Evolutionary conservation across 2,888 invertebrate species (phyloP), one percentile per base, ranked within the genome.

Genomic region (Lucinisca nassula): DNA sequence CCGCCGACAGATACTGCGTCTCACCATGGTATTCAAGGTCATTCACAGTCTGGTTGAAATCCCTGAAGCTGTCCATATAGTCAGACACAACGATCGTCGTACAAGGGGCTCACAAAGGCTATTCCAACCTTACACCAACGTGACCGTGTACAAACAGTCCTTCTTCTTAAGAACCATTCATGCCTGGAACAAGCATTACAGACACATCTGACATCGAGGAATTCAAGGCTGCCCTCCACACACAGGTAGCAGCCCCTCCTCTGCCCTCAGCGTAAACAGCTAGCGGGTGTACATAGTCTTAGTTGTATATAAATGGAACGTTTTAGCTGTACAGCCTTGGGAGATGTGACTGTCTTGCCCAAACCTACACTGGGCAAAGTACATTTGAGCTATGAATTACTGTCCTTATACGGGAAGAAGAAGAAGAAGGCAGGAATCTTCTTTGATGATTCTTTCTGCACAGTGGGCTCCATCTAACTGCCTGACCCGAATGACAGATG

Each of bases 1-100:
- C n/a, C n/a, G n/a, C n/a, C 83, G 74, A 0, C 58, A 37, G 27
- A 24, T 73, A 1, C 10, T 17, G n/a, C 24, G 83, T 8, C 40
- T 83, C 14, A 45, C 74, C 51, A 73, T 83, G 78, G 73, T 83
- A 0, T 83, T 73, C 79, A 83, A 78, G 49, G 75, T 81, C 8
- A 30, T 4, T 10, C 58, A 58, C 21, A 61, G 35, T 32, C 32
- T 78, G 38, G 78, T 78, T 2, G 58, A 38, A 0, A 77, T 70
- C 73, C 51, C n/a, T 12, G 38, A 40, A 2, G 14, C 38, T 27
- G 70, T n/a, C 21, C 6, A 37, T 3, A 27, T 49, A 27, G 10
- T 76, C 49, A 12, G 49, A 27, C 17, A 14, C 45, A 70, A 38
- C 45, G 67, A 67, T 32, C 10, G 45, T 0, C 4, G 79, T 2